phyloP scores from a whole-genome alignment of 2,888 invertebrate genomes.

The Trichacis sp. region DNA sequence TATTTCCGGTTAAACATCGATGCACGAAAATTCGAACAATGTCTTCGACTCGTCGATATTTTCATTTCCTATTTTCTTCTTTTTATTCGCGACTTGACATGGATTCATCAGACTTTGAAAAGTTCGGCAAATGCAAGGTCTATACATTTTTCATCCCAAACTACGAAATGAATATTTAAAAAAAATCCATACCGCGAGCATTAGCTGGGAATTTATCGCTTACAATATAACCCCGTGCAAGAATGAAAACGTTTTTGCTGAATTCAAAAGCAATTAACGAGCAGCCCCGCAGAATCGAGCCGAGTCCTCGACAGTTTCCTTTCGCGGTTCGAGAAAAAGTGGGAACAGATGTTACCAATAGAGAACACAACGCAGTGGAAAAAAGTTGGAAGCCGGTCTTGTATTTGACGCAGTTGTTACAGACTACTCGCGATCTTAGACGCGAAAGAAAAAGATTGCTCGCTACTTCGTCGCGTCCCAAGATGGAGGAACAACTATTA shows the following conservation, averaged over 20 bases:
- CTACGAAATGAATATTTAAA: too few relatives aligned
- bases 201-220: conserved; percentile 11
- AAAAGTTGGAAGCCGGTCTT: conserved; percentile 47
- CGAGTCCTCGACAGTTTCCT: conserved; percentile 37
- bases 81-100: too few relatives aligned
- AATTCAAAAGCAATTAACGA: conserved; percentile 34
- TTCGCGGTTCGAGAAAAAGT: conserved; percentile 36
- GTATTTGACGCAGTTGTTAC: conserved; percentile 60
- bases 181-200: too few relatives aligned
- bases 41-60: too few relatives aligned
- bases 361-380: conserved; percentile 35
- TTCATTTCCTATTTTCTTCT: too few relatives aligned
- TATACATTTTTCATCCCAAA: too few relatives aligned
- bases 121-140: too few relatives aligned
- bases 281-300: conserved; percentile 35
- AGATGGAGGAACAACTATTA: conserved; percentile 37
- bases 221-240: conserved; percentile 25
- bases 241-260: conserved; percentile 28
- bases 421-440: conserved; percentile 55
- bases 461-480: conserved; percentile 46
- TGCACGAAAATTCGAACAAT: too few relatives aligned
- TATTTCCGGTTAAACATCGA: too few relatives aligned
- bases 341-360: conserved; percentile 39
- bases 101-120: too few relatives aligned
- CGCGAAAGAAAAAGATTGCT: conserved; percentile 56